Evolutionary conservation across 2,888 invertebrate species (phyloP), one percentile per base, ranked within the genome.

Genomic region (Brenthis ino): DNA sequence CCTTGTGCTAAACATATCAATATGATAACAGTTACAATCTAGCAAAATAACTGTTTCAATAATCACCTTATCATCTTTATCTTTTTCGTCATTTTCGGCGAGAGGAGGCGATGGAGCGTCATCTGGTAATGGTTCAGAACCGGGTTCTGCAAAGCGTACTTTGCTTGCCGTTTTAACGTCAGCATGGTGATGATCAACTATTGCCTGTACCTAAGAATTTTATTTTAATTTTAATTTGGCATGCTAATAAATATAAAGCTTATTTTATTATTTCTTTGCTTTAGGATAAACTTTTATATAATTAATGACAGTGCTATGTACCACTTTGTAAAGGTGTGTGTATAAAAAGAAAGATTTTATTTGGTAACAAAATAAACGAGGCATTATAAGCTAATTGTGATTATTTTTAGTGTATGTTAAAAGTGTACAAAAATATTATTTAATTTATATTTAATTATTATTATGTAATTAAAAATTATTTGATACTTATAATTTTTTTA

Each of bases 151-250:
- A 89, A 98, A 98, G 73, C 97, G 95, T 67, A 98, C 97, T 92
- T 97, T 97, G 76, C 97, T 96, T 70, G 96, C 95, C 33, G 95
- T 94, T 89, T 97, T 97, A 74, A 95, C 94, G 80, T 96, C 95
- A 74, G 96, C 96, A 84, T 97, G 97, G 85, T 97, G 97, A 83
- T 97, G 96, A 88, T 98, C 98, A 74, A 98, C 96, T 80, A 98
- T 98, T 64, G 97, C 96, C 94, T 98, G 98, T 64, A 98, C 98
- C 98, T 98, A 93, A 63, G 55, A 56, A 54, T 37, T 14, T 61
- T 63, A 53, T 43, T 43, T 53, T 43, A n/a, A 63, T 50, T 20
- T 20, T 50, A 50, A 56, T 14, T 64, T 55, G 28, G 1, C 3
- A 12, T 51, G 5, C 16, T 53, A 3, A 13, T 43, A 20, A 43